Base-by-base conservation (phyloP, 2,797 vertebrate species). In the Enteromius paludinosus region DNA sequence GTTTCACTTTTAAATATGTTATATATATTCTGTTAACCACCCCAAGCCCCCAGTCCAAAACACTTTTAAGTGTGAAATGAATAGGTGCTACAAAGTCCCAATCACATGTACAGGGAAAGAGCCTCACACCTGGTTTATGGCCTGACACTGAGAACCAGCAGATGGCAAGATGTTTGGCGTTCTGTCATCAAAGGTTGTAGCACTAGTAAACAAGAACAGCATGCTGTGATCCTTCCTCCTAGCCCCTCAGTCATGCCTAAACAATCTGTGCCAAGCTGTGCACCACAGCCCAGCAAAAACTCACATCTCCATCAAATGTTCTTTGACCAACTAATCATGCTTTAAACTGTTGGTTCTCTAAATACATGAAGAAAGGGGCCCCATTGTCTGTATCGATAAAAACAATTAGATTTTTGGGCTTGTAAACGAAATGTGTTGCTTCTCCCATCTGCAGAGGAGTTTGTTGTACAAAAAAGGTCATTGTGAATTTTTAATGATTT, bases 201-300 rank as follows among this genome's bases (percentile, higher is more conserved):
- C 81, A 83, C 73, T 83, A 74, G 78, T 78, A 83, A 85, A 83
- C 61, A 74, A 74, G 86, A 76, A 38, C 41, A 64, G 30, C 84
- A 70, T 78, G 86, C 74, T 79, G 80, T 65, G 86, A 79, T 72
- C 15, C 30, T 84, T 66, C 59, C 45, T 77, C 15, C 56, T 56
- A 61, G 43, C 61, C 28, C 11, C 41, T 62, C 38, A 74, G 28
- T 62, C 41, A 33, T 69, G 38, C 61, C 77, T 43, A 41, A 69
- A 73, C 28, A 59, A 43, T 23, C 45, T 78, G 33, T 70, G 43
- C 38, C 33, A 69, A 41, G 65, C 47, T 65, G 47, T 56, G 12
- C 3, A 20, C 17, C 38, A 33, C 17, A 73, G 66, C 9, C 28
- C 5, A 10, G 5, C 15, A 65, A 66, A 69, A 77, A 59, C 52